Evolutionary conservation across 2,113 vertebrate species (phyloP).

Genomic region (Ctenomys sociabilis): DNA sequence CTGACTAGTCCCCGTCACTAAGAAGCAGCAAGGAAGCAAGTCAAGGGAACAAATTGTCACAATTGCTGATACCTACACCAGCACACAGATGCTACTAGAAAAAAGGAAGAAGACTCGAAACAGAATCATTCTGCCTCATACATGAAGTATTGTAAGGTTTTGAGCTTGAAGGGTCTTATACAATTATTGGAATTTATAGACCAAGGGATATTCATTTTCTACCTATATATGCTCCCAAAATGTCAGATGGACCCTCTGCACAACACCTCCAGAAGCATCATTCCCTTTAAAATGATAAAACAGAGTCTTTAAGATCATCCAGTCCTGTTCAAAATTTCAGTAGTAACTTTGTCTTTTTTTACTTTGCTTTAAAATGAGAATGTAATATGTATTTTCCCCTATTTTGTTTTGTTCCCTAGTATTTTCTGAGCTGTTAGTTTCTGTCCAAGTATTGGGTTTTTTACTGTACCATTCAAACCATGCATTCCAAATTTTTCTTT

Average conservation of each 20-base stretch:
- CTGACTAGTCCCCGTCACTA: not conserved
- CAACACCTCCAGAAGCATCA: no score
- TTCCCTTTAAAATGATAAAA: not conserved
- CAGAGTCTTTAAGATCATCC: no score
- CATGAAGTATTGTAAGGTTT: rapidly evolving
- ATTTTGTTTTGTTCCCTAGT: not conserved
- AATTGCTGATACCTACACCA: no score
- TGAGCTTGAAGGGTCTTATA: not conserved
- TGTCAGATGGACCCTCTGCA: not conserved
- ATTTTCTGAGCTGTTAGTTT: not conserved
- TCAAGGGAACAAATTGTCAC: not conserved
- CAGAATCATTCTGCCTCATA: not conserved
- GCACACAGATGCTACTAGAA: no score
- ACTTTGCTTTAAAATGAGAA: not conserved
- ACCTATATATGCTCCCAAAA: rapidly evolving
- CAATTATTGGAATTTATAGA: not conserved
- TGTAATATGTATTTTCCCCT: not conserved
- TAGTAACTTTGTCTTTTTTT: no score
- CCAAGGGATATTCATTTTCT: no score
- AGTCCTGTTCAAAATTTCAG: rapidly evolving
- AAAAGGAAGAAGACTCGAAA: not conserved
- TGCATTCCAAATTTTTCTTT: not conserved
- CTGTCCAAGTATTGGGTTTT: not conserved
- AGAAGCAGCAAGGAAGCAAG: not conserved
- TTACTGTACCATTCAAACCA: not conserved